phyloP scores from a whole-genome alignment of 2,797 vertebrate genomes.

The Moxostoma hubbsi region DNA sequence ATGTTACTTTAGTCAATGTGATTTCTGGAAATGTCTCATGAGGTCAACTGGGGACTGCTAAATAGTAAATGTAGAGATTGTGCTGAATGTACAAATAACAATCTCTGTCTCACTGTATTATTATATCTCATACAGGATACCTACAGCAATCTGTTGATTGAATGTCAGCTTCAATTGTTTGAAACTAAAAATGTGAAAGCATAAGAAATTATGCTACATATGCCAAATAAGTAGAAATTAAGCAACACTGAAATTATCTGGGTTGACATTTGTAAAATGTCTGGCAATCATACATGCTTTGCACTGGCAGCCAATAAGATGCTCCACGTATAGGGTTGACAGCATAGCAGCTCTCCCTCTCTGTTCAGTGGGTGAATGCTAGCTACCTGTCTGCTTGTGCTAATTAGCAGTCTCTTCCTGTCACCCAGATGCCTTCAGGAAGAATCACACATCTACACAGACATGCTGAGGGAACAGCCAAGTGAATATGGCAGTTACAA shows the following conservation, averaged over 20 bases:
- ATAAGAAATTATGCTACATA: constrained; percentile 5
- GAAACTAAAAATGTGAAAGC: constrained; percentile 35
- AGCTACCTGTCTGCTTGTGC: constrained; percentile 60
- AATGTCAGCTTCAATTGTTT: constrained; percentile 22
- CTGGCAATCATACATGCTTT: constrained; percentile 44
- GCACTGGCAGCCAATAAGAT: constrained; percentile 43
- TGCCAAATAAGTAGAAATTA: constrained; percentile 39
- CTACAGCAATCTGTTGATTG: constrained; percentile 16
- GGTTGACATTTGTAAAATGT: constrained; percentile 34
- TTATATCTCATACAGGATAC: constrained; percentile 1
- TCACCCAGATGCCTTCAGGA: constrained; percentile 53
- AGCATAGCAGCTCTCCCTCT: constrained; percentile 41
- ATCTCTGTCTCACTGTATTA: background rate
- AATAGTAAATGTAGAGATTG: background rate
- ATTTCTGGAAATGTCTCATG: background rate
- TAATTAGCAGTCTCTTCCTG: constrained; percentile 67
- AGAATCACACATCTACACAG: constrained; percentile 36
- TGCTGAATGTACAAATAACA: background rate
- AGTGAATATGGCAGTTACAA: constrained; percentile 25
- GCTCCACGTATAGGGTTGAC: constrained; percentile 36
- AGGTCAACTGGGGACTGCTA: background rate
- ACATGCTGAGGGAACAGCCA: constrained; percentile 34
- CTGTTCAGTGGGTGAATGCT: constrained; percentile 54
- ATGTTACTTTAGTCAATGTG: background rate
- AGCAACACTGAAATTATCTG: constrained; percentile 24